Percentiles rank a stretch among this genome's conserved stretches.
phyloP scores from a whole-genome alignment of 2,797 vertebrate species.

The Clarias laeviceps region DNA sequence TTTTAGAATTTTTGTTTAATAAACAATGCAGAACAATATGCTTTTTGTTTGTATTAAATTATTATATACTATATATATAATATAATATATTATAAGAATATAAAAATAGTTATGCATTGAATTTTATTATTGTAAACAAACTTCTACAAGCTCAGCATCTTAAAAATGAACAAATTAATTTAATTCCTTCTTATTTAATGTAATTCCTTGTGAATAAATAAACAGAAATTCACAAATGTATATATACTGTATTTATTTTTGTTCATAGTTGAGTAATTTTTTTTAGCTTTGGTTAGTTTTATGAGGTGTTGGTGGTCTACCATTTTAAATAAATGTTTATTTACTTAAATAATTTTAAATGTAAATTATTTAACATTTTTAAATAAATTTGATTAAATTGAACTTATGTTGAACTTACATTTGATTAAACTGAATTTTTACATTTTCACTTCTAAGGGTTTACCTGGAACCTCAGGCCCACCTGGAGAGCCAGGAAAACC shows the following conservation, averaged over 20 bases:
- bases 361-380: too few relatives aligned
- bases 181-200: background rate
- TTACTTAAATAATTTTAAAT: too few relatives aligned
- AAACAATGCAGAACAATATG: background rate
- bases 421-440: background rate
- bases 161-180: background rate
- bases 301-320: background rate
- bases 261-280: too few relatives aligned
- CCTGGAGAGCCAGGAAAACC: conserved; percentile 95
- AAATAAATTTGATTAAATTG: too few relatives aligned
- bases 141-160: background rate
- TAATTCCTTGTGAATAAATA: background rate
- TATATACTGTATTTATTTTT: too few relatives aligned
- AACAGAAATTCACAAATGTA: background rate
- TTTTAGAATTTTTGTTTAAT: background rate
- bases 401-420: background rate
- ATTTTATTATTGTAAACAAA: background rate
- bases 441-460: conserved; percentile 76
- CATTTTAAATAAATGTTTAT: too few relatives aligned
- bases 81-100: too few relatives aligned
- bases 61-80: too few relatives aligned
- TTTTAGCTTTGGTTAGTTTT: background rate
- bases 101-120: background rate
- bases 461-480: conserved; percentile 90
- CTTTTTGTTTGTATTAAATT: background rate